Percentiles rank a stretch among this genome's conserved stretches.
phyloP scores from a whole-genome alignment of 2,797 vertebrate genomes.

The Melanotaenia pygmaea region DNA sequence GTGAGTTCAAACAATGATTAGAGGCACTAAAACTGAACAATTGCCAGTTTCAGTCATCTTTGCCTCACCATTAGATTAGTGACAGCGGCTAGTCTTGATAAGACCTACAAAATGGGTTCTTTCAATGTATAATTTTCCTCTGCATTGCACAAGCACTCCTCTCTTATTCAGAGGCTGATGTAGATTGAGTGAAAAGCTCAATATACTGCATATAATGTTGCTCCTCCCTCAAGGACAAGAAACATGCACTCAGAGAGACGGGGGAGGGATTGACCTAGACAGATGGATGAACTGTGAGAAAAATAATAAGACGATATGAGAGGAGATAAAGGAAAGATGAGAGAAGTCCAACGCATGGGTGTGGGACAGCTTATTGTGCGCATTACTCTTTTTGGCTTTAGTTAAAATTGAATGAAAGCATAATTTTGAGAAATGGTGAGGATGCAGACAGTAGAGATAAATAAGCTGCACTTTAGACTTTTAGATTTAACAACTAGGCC shows the following conservation, averaged over 20 bases:
- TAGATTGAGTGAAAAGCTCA: conserved; percentile 47
- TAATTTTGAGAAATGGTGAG: conserved; percentile 53
- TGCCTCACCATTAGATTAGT: neutral
- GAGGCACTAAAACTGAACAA: conserved; percentile 20
- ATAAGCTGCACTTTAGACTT: conserved; percentile 50
- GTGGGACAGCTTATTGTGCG: conserved; percentile 58
- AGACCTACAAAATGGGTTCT: conserved; percentile 17
- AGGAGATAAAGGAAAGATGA: conserved; percentile 33
- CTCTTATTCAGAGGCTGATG: conserved; percentile 48
- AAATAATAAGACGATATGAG: conserved; percentile 32
- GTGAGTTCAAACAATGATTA: conserved; percentile 24
- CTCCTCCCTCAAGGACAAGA: conserved; percentile 57
- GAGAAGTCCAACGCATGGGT: conserved; percentile 31
- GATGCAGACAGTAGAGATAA: conserved; percentile 42
- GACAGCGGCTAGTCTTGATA: conserved; percentile 9
- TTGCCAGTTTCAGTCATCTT: conserved; percentile 26
- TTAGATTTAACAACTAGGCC: conserved; percentile 59
- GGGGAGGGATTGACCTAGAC: neutral
- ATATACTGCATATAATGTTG: conserved; percentile 57
- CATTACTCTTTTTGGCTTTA: conserved; percentile 61
- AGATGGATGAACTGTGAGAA: conserved; percentile 37
- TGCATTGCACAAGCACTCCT: conserved; percentile 24
- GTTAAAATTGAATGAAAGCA: conserved; percentile 51
- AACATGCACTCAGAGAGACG: conserved; percentile 9
- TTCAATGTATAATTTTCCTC: conserved; percentile 39